Conservation (phyloP, 2,888 invertebrate species). For the Cataglyphis albicans region DNA sequence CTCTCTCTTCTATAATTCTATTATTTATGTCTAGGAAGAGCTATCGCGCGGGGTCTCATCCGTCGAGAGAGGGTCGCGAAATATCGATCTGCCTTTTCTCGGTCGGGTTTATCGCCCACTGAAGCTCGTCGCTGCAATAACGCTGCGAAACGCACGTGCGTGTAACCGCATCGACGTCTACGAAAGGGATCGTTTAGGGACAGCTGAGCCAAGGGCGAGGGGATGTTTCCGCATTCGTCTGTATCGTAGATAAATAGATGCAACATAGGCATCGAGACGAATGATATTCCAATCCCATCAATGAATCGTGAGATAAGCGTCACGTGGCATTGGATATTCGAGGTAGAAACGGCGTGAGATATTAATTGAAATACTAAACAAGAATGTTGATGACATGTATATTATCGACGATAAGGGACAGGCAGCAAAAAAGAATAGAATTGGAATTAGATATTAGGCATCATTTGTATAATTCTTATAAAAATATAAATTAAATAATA, state of each 20-base stretch:
- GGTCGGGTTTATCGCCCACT: slow-evolving; percentile 48
- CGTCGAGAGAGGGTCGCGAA: slow-evolving; percentile 49
- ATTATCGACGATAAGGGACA: neutral
- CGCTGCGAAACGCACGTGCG: slow-evolving; percentile 35
- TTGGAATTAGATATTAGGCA: no score
- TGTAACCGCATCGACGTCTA: slow-evolving; percentile 36
- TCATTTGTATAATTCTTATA: neutral
- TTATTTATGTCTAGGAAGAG: slow-evolving; percentile 71
- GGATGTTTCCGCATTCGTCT: slow-evolving; percentile 13
- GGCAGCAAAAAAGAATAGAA: neutral
- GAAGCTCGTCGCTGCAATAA: slow-evolving; percentile 39
- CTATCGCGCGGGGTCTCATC: slow-evolving; percentile 60
- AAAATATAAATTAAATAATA: neutral
- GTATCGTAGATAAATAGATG: slow-evolving; percentile 21
- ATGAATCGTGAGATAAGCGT: slow-evolving; percentile 58
- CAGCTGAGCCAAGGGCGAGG: slow-evolving; percentile 58
- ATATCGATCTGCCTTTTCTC: slow-evolving; percentile 75
- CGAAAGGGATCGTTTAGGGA: slow-evolving; percentile 55
- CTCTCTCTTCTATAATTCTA: slow-evolving; percentile 67
- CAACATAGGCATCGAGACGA: slow-evolving; percentile 7
- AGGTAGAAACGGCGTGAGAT: slow-evolving; percentile 25
- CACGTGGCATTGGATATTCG: slow-evolving; percentile 55
- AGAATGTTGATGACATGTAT: neutral
- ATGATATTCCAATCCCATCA: slow-evolving; percentile 32
- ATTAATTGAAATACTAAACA: slow-evolving; percentile 31